Evolutionary conservation across 2,113 vertebrate genomes (phyloP).

Genomic region (Maccullochella peelii): DNA sequence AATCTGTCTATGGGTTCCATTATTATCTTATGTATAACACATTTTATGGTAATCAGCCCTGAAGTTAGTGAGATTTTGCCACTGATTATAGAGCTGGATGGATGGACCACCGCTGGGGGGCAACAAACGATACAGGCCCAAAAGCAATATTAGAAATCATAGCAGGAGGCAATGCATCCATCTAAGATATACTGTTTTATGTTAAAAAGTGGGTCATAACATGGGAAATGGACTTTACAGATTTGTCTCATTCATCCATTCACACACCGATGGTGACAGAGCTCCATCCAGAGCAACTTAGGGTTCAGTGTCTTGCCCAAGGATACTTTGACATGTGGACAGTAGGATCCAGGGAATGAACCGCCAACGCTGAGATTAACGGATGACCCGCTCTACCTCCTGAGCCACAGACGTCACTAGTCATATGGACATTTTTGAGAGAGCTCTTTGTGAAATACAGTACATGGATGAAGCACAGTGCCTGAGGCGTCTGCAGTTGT

Average conservation of each 20-base stretch:
- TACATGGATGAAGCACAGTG: slow-evolving; percentile 9
- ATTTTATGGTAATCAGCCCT: slow-evolving; percentile 3
- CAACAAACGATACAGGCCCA: not conserved
- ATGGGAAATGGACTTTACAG: no score
- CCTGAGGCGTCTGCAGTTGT: slow-evolving; percentile 30
- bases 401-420: no score
- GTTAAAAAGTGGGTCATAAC: not conserved
- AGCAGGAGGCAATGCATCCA: not conserved
- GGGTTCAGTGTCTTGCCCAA: no score
- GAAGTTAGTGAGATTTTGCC: not conserved
- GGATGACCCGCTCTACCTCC: no score
- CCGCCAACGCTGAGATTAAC: no score
- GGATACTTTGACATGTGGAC: no score
- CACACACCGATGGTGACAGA: no score
- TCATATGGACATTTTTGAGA: slow-evolving; percentile 36
- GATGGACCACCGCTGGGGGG: not conserved
- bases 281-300: no score
- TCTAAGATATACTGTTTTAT: not conserved
- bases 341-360: no score
- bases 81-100: not conserved
- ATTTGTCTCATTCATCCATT: no score
- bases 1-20: not conserved
- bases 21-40: not conserved
- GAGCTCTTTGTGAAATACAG: slow-evolving; percentile 30
- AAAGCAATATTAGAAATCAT: not conserved